Base-by-base conservation (phyloP, 2,113 vertebrate species). In the Misgurnus anguillicaudatus region DNA sequence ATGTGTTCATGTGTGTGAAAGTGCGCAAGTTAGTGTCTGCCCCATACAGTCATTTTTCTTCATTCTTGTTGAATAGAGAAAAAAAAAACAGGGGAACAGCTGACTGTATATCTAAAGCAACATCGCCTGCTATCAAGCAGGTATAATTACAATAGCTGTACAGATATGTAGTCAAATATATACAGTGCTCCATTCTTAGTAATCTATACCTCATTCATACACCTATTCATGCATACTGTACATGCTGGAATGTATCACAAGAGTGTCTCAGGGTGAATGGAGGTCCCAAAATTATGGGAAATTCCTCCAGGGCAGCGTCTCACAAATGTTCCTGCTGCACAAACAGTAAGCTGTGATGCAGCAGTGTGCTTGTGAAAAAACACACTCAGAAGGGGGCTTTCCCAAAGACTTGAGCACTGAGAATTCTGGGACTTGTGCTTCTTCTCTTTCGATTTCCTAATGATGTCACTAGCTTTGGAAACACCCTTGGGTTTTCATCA, bases 301-400 rank as follows among this genome's bases (percentile, higher is more conserved):
- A 85, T 82, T 63, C 66, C 39, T 58, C 69, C 11, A 58, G 53
- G 53, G 38, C 70, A 41, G 53, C 1, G 11, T 6, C 70, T 42
- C 55, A 24, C 68, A 55, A 71, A 71, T 45, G 65, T 61, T 55
- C 76, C 65, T 61, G 45, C 41, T 17, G 14, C 51, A 45, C 36
- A 68, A 61, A 78, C 39, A 48, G 41, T 60, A 19, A 61, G 64
- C 41, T 2, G 67, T 70, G 45, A 79, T 4, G 7, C 16, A 45
- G 58, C 41, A 42, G 64, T 61, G 42, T 9, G 53, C 62, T 17
- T 0, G 51, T 64, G 41, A 61, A 75, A 19, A 47, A 75, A 70
- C 47, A 36, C n/a, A 47, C 36, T 69, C n/a, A n/a, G 16, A 67
- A 63, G 31, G 77, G 80, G 80, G 80, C 24, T 85, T 85, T 85